Percentiles rank a stretch among this genome's conserved stretches.
phyloP scores from a whole-genome alignment of 1,140 invertebrate genomes.

The Listronotus bonariensis region DNA sequence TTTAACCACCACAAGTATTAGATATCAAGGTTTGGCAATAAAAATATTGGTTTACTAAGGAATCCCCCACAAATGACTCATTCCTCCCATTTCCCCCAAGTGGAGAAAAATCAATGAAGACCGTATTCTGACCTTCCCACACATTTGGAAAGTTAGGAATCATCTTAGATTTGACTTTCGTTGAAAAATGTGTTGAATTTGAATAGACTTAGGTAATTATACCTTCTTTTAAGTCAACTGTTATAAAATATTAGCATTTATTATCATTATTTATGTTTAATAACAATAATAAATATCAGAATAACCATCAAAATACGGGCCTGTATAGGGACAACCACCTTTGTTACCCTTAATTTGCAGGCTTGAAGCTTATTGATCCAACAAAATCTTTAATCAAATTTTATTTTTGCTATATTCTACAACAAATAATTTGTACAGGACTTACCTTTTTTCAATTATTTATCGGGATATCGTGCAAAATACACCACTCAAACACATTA shows the following conservation, averaged over 20 bases:
- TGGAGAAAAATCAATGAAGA: conserved; percentile 15
- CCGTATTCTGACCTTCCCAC: conserved; percentile 5
- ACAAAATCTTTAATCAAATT: background rate
- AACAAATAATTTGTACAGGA: background rate
- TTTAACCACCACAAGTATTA: background rate
- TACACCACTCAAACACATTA: conserved; percentile 16
- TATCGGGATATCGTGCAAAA: conserved; percentile 4
- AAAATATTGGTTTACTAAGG: conserved; percentile 12
- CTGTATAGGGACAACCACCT: conserved; percentile 3
- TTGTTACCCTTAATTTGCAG: background rate
- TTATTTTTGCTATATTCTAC: background rate
- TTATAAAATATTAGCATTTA: no score
- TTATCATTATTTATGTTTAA: no score
- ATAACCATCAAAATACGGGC: background rate
- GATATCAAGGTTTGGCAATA: background rate
- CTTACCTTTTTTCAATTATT: conserved; percentile 17
- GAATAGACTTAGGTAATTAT: no score
- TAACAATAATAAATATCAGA: no score
- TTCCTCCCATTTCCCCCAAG: background rate
- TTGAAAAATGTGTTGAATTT: no score
- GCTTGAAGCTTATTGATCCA: conserved; percentile 1
- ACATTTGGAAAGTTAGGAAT: background rate
- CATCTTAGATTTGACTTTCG: no score
- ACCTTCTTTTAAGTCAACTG: no score
- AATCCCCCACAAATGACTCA: conserved; percentile 7